Conservation (phyloP, 2,113 vertebrate genomes). For the Aphelocoma coerulescens region DNA sequence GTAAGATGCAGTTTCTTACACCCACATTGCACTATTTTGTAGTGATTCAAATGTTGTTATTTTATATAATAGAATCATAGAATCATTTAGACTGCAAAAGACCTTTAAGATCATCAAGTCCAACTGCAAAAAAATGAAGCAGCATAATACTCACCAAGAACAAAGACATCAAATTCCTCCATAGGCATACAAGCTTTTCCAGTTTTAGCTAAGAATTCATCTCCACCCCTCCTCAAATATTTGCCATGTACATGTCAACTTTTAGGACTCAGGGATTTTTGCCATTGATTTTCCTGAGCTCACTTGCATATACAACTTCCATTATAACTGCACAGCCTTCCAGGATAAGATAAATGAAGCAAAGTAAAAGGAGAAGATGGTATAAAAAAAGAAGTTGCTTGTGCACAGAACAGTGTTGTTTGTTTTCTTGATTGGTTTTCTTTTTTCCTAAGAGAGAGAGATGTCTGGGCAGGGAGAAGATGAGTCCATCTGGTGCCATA, state of each 20-base stretch:
- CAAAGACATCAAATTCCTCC: background rate
- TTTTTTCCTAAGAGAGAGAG: background rate
- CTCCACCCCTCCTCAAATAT: background rate
- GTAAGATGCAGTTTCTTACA: background rate
- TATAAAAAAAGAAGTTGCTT: background rate
- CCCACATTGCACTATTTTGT: background rate
- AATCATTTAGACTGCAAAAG: background rate
- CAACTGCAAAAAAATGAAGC: background rate
- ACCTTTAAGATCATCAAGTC: background rate
- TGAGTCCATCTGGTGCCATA: background rate
- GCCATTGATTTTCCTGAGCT: background rate
- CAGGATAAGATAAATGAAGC: background rate
- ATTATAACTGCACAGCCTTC: background rate
- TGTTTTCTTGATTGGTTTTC: background rate
- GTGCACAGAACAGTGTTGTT: background rate
- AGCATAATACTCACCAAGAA: background rate
- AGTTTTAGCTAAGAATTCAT: background rate
- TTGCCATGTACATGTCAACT: background rate
- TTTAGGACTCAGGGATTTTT: background rate
- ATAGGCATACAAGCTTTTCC: background rate
- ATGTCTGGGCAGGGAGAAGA: background rate
- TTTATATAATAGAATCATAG: background rate
- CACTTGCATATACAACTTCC: background rate
- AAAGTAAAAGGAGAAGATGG: background rate
- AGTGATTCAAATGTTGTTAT: background rate